phyloP scores from a whole-genome alignment of 2,888 invertebrate species.

The Neoaliturus tenellus region DNA sequence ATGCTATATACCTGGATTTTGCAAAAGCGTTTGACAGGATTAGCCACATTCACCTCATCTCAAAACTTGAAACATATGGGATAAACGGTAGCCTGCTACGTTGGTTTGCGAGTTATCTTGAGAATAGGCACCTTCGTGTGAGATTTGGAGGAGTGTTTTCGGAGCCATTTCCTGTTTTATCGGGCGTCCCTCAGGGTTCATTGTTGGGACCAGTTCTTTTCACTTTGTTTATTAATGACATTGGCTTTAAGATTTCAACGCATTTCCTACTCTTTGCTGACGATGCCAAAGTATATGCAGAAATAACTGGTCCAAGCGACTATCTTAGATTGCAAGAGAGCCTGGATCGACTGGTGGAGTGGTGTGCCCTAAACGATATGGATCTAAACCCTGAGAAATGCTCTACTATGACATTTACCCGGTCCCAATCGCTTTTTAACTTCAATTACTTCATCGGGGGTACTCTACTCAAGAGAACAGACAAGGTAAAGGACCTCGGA shows the following conservation, averaged over 20 bases:
- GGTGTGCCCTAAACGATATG: constrained; percentile 7
- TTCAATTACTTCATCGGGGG: background rate
- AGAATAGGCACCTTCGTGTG: background rate
- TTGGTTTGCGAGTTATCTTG: background rate
- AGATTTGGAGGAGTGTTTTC: constrained; percentile 9
- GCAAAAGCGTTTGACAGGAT: constrained; percentile 20
- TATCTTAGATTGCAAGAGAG: background rate
- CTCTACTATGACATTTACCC: background rate
- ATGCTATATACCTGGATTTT: constrained; percentile 10
- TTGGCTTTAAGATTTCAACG: background rate
- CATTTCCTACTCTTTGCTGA: constrained; percentile 27
- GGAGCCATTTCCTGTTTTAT: background rate
- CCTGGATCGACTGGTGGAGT: background rate
- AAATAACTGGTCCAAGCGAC: background rate
- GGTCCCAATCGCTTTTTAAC: background rate
- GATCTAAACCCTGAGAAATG: background rate
- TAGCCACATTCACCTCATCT: constrained; percentile 8
- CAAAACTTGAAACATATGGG: constrained; percentile 34
- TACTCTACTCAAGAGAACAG: background rate
- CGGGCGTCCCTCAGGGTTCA: constrained; percentile 4
- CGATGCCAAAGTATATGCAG: constrained; percentile 9
- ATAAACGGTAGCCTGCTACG: background rate
- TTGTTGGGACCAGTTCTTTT: background rate
- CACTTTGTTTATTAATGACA: background rate
- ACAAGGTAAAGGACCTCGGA: background rate